phyloP scores from a whole-genome alignment of 2,888 invertebrate species.

The Agonopterix subpropinquella region DNA sequence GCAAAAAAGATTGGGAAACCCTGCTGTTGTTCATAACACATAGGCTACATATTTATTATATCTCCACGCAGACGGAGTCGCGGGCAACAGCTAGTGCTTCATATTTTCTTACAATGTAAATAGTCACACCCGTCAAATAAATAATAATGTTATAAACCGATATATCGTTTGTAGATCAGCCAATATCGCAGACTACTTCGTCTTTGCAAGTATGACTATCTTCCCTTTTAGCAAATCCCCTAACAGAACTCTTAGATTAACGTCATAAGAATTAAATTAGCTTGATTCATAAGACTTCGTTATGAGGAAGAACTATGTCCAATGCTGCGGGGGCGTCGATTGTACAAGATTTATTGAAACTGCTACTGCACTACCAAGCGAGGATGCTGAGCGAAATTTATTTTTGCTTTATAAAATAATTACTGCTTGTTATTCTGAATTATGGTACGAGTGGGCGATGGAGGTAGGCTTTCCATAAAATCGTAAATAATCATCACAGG shows the following conservation, averaged over 20 bases:
- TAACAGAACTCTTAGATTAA: too few species aligned
- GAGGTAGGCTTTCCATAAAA: background rate
- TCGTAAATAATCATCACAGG: too few species aligned
- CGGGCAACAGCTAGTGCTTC: too few species aligned
- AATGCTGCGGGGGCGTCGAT: constrained; percentile 43
- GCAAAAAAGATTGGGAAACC: too few species aligned
- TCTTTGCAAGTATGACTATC: background rate
- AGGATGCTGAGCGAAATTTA: constrained; percentile 30
- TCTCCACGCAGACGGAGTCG: too few species aligned
- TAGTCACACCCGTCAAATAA: too few species aligned
- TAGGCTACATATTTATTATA: too few species aligned
- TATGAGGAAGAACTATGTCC: constrained; percentile 4
- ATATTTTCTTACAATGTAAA: too few species aligned
- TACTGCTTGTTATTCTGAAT: background rate
- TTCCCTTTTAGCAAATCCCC: background rate
- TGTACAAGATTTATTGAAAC: constrained; percentile 54
- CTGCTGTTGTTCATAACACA: too few species aligned
- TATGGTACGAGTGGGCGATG: constrained; percentile 1
- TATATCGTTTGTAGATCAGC: too few species aligned
- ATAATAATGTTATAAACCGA: too few species aligned
- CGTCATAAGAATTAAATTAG: background rate
- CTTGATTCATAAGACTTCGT: background rate
- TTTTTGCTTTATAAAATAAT: constrained; percentile 25
- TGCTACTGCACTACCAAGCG: constrained; percentile 28
- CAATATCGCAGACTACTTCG: too few species aligned